Evolutionary conservation across 2,888 invertebrate genomes (phyloP), one percentile per base, ranked within the genome.

Genomic region (Fragum whitleyi): DNA sequence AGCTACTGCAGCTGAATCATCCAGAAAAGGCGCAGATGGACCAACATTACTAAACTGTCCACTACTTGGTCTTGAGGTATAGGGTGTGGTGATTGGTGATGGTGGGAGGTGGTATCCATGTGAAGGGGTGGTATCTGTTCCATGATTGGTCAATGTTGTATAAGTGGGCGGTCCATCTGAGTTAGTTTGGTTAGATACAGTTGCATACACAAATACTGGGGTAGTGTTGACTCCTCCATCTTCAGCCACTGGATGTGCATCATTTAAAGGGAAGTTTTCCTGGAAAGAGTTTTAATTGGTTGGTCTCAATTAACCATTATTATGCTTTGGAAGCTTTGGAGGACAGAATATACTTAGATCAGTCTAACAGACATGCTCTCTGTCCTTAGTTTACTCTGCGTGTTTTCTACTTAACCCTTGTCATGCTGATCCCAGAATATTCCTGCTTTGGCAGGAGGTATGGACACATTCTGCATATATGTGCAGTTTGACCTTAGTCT

Each of bases 151-250:
- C 19, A 65, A 39, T 23, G 23, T 7, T 21, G 42, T 16, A 42
- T 65, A 65, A 11, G 42, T 42, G 21, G 65, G 65, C n/a, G 65
- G 65, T 9, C n/a, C 11, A 26, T 42, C 23, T 9, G 23, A 42
- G n/a, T 42, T 21, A 11, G 1, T 42, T 42, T 42, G 65, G 21
- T 42, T 42, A 32, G 65, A 42, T 14, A 42, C 42, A 26, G 65
- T 39, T 6, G 23, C 65, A 42, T 65, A 42, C 42, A 65, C 65
- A 42, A 19, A 65, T n/a, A 65, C 65, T 23, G 65, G 65, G 23
- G 65, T 23, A 23, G 65, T 23, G 42, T 21, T 65, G 21, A 32
- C 19, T 6, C 19, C 62, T 19, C 32, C 36, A 21, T 36, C 36
- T 19, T 36, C 36, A 3, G 3, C 19, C 26, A 21, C 32, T 14